Evolutionary conservation across 2,113 vertebrate species (phyloP), one percentile per base, ranked within the genome.

Genomic region (Channa maculata): DNA sequence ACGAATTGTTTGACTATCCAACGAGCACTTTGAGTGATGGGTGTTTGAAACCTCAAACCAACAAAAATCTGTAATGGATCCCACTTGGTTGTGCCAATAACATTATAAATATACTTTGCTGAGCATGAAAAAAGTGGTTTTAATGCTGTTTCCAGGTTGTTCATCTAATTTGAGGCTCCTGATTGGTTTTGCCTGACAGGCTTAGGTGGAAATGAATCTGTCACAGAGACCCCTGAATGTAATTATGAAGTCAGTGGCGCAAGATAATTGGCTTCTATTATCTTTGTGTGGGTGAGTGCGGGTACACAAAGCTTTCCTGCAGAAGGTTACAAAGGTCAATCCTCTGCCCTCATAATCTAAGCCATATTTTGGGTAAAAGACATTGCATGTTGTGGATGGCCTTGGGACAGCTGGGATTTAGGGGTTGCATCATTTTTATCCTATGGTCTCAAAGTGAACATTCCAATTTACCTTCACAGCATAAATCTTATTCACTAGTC

Each of bases 251-350:
- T 67, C 80, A 80, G 54, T 55, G 61, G 73, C 10, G 50, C 51
- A 5, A 80, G 57, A 87, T 79, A 77, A 89, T 90, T 83, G 75
- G 48, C 65, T 73, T 79, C 53, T 48, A 82, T 84, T 80, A 84
- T 80, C 54, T 41, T 59, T 66, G 65, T 77, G 67, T 80, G 64
- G 80, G 60, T 64, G 75, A 75, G 48, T 62, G 75, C 64, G 50
- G 67, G 39, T 73, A 81, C 77, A 87, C 79, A 84, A 86, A 84
- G 66, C 52, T 65, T 46, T 71, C 71, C 78, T 70, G 55, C 68
- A 54, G 63, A 65, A 34, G 33, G 36, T 11, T 62, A 68, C 66
- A 81, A 41, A 4, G 12, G 38, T 59, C 24, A 50, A 65, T 59
- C 63, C 13, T 46, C 54, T 65, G 39, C 14, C 43, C 41, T n/a